Evolutionary conservation across 2,797 vertebrate genomes (phyloP).

Genomic region (Gallinago solitaria): DNA sequence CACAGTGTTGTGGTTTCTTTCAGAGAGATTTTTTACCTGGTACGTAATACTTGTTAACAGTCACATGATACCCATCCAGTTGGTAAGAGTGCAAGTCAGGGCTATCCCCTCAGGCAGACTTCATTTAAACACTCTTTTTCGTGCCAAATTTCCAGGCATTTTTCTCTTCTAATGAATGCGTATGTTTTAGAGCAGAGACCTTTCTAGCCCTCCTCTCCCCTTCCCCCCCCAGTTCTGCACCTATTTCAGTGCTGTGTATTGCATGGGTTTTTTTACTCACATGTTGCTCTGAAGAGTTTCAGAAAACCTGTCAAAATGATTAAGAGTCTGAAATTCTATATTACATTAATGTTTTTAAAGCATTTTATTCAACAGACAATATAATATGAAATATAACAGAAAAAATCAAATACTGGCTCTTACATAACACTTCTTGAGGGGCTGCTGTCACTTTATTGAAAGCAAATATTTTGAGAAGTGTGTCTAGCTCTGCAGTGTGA

Average conservation of each 20-base stretch:
- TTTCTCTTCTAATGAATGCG: constrained; percentile 53
- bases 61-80: constrained; percentile 41
- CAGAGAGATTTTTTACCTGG: not conserved
- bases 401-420: constrained; percentile 27
- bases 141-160: constrained; percentile 55
- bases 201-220: not conserved
- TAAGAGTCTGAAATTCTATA: constrained; percentile 69
- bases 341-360: constrained; percentile 62
- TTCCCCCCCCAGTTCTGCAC: not conserved
- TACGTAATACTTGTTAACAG: constrained; percentile 27
- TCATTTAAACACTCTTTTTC: constrained; percentile 33
- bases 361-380: constrained; percentile 61
- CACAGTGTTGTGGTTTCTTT: not conserved
- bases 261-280: not conserved
- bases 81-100: constrained; percentile 48
- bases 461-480: constrained; percentile 61
- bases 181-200: constrained; percentile 25
- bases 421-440: constrained; percentile 46
- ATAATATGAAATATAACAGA: constrained; percentile 49
- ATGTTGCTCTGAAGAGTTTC: constrained; percentile 42
- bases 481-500: constrained; percentile 27
- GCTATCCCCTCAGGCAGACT: constrained; percentile 56
- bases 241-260: not conserved
- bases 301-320: constrained; percentile 69
- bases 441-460: constrained; percentile 61